Base-by-base conservation (phyloP, 1,140 invertebrate species). In the Drosophila rhopaloa region DNA sequence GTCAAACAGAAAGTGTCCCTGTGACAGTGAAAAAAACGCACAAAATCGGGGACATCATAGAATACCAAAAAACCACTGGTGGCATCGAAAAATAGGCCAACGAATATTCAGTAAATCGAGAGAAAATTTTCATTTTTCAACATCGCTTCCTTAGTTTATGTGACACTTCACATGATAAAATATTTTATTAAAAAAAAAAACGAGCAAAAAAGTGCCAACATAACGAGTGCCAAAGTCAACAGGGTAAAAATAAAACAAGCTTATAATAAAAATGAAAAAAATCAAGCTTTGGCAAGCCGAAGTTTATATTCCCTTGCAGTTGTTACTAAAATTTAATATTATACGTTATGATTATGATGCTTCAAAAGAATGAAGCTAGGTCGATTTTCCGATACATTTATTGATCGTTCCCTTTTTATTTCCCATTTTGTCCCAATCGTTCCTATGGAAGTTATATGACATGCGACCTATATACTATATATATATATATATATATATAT, bases 1-100 rank as follows among this genome's bases (percentile, higher is more conserved):
- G 79, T 78, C 79, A 75, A 75, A 78, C 81, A 67, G 70, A 79
- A 86, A 81, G 60, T 71, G 70, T 55, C 37, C 61, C 62, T 51
- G 48, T 67, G 72, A 58, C 73, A 76, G 53, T 24, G 32, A 76
- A 76, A 57, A 75, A 57, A 75, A 76, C 32, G 47, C 51, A 61
- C 46, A 75, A 74, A 56, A 51, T 57, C 68, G 44, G 43, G 53
- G 16, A 44, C 32, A 48, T 19, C 41, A 48, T 27, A 4, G 11
- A 71, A 14, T 43, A 32, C 29, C 29, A 43, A 47, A 48, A 48
- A 65, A 19, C 14, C 38, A 55, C 29, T 63, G 35, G 43, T 16
- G 13, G 4, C 8, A 11, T 41, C 32, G 44, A 50, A 61, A 61
- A 54, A 48, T 24, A 0, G 38, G 5, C 11, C 40, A 29, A n/a